Percentiles rank a stretch among this genome's conserved stretches.
Evolutionary conservation across 2,888 invertebrate genomes (phyloP).

Genomic region (Erebia palarica): DNA sequence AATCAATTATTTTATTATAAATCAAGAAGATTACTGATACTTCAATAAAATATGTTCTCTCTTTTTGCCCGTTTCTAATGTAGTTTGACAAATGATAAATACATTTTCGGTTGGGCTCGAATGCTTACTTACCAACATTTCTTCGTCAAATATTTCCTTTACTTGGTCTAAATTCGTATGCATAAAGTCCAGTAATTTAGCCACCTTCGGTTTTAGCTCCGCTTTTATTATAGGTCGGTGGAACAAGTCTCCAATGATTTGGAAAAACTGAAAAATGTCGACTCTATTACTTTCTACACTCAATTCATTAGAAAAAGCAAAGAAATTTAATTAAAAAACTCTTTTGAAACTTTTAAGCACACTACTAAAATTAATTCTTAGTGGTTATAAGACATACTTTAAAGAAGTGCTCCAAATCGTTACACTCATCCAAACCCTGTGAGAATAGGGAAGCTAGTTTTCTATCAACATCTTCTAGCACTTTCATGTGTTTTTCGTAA

Average conservation of each 20-base stretch:
- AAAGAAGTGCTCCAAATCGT: slow-evolving; percentile 70
- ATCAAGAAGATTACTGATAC: too few relatives aligned
- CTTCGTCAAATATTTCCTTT: slow-evolving; percentile 84
- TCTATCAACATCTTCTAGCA: slow-evolving; percentile 88
- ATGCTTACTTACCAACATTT: slow-evolving; percentile 65
- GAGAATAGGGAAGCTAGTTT: slow-evolving; percentile 90
- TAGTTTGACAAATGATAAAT: too few relatives aligned
- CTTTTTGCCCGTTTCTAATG: too few relatives aligned
- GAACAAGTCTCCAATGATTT: slow-evolving; percentile 88
- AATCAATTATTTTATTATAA: too few relatives aligned
- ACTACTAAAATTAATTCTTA: not conserved
- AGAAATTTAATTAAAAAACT: not conserved
- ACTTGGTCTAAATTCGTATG: slow-evolving; percentile 85
- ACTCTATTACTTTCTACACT: not conserved
- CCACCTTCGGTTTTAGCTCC: slow-evolving; percentile 87
- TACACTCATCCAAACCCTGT: slow-evolving; percentile 91
- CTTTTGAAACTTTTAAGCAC: too few relatives aligned
- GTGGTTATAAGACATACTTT: slow-evolving; percentile 56
- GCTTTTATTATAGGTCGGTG: slow-evolving; percentile 88
- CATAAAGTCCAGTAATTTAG: slow-evolving; percentile 84
- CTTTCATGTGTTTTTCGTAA: slow-evolving; percentile 82
- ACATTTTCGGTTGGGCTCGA: too few relatives aligned
- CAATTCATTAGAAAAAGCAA: not conserved
- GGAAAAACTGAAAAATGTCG: slow-evolving; percentile 81
- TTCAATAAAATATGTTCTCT: too few relatives aligned